These are phyloP conservation scores for Campopleginae sp. DNA, from an alignment of 2,888 invertebrate species.

Conservation along the genomic window DNA sequence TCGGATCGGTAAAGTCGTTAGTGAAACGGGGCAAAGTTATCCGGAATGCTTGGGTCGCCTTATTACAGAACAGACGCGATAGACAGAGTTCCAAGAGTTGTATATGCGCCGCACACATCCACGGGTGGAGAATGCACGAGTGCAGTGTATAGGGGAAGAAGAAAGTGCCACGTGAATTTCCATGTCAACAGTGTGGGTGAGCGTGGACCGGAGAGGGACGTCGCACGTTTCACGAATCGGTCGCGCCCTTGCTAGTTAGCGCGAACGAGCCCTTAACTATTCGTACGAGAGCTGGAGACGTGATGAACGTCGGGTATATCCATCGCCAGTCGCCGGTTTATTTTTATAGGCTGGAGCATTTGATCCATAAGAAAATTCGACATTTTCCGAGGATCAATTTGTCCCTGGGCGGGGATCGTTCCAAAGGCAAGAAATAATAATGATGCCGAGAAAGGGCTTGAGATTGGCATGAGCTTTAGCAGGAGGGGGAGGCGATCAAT, in stretches of 20 bases:
- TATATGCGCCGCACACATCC: background rate
- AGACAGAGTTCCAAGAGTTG: background rate
- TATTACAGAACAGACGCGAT: conserved; percentile 6
- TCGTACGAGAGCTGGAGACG: background rate
- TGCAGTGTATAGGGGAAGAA: conserved; percentile 1
- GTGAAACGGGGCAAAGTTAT: conserved; percentile 59
- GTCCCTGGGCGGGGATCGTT: background rate
- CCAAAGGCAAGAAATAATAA: conserved; percentile 12
- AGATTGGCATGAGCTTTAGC: conserved; percentile 12
- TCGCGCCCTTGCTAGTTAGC: conserved; percentile 9
- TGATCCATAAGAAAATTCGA: background rate
- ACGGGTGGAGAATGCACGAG: background rate
- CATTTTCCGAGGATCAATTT: conserved; percentile 3
- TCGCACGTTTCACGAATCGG: conserved; percentile 58
- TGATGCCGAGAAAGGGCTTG: conserved; percentile 39
- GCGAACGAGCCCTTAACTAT: background rate
- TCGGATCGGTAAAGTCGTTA: conserved; percentile 69
- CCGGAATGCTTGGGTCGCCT: conserved; percentile 59
- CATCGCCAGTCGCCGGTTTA: too few relatives aligned
- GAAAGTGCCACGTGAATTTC: background rate
- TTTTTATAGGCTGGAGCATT: background rate
- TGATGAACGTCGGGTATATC: conserved; percentile 11
- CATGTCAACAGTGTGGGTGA: background rate
- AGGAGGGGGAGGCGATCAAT: conserved; percentile 79
- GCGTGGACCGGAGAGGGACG: conserved; percentile 56